Conservation (phyloP, 1,140 invertebrate species). For the Dinothrombium tinctorium region DNA sequence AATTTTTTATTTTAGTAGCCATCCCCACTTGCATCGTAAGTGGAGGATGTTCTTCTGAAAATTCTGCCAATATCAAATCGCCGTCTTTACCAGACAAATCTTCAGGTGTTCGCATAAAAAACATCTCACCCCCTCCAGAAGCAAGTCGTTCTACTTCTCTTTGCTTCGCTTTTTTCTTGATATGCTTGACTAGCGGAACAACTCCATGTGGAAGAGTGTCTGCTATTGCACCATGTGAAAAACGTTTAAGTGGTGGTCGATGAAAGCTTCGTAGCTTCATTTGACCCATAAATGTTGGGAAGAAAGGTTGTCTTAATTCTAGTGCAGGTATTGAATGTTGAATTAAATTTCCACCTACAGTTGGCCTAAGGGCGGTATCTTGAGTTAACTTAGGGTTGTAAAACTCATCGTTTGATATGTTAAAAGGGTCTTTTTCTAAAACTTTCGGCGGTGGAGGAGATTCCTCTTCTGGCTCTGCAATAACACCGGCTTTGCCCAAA, state of each 20-base stretch:
- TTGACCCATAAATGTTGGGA: conserved; percentile 69
- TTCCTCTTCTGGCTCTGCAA: conserved; percentile 69
- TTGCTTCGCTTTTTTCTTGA: conserved; percentile 75
- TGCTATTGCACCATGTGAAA: conserved; percentile 51
- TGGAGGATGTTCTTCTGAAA: conserved; percentile 93
- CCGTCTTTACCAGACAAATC: conserved; percentile 88
- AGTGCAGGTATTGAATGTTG: conserved; percentile 95
- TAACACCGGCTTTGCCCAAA: conserved; percentile 81
- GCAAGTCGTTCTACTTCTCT: conserved; percentile 74
- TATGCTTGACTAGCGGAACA: conserved; percentile 60
- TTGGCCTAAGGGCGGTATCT: conserved; percentile 22
- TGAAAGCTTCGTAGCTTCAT: conserved; percentile 77
- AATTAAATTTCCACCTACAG: conserved; percentile 24
- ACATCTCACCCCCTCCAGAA: conserved; percentile 89
- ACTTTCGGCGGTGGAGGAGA: conserved; percentile 38
- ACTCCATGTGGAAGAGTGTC: conserved; percentile 43
- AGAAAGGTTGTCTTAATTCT: conserved; percentile 74
- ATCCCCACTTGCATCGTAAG: conserved; percentile 91
- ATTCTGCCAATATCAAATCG: conserved; percentile 76
- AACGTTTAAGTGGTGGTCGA: conserved; percentile 63
- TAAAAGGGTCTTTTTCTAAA: conserved; percentile 76
- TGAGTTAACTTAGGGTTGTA: conserved; percentile 56
- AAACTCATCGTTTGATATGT: conserved; percentile 92
- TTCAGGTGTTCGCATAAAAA: conserved; percentile 91
- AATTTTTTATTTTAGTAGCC: conserved; percentile 97